Evolutionary conservation across 1,140 invertebrate genomes (phyloP).

Genomic region (Drosophila hydei): DNA sequence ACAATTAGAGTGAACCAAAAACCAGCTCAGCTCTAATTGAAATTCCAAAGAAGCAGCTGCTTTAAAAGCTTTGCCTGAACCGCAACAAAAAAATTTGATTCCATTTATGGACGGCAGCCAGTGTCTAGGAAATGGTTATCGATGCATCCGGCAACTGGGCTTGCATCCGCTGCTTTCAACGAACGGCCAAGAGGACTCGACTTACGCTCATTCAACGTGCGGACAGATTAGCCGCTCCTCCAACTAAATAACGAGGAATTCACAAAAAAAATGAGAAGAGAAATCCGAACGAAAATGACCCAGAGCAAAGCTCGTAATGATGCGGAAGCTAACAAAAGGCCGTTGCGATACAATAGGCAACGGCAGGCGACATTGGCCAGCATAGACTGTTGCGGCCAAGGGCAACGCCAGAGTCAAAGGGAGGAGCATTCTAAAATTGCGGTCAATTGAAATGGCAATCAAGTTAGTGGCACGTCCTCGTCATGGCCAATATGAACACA

Average conservation of each 20-base stretch:
- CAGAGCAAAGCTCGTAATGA: constrained; percentile 72
- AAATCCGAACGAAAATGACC: constrained; percentile 40
- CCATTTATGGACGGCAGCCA: constrained; percentile 25
- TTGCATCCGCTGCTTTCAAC: constrained; percentile 54
- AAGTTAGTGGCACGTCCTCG: constrained; percentile 76
- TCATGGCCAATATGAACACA: constrained; percentile 51
- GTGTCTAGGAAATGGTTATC: constrained; percentile 68
- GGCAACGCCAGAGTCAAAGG: background rate
- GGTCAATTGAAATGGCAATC: constrained; percentile 82
- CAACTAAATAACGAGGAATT: constrained; percentile 42
- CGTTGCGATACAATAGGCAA: constrained; percentile 44
- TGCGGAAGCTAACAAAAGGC: constrained; percentile 76
- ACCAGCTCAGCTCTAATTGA: constrained; percentile 62
- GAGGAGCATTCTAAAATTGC: constrained; percentile 76
- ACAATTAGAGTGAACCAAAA: constrained; percentile 41
- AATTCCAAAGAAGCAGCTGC: constrained; percentile 50
- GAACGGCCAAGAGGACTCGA: constrained; percentile 17
- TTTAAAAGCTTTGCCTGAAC: constrained; percentile 3
- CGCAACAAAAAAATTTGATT: constrained; percentile 22
- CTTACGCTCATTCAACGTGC: constrained; percentile 57
- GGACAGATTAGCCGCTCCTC: constrained; percentile 68
- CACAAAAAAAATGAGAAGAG: constrained; percentile 21
- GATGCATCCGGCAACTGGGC: constrained; percentile 73
- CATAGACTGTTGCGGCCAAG: constrained; percentile 14
- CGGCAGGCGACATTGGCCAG: constrained; percentile 38